Evolutionary conservation across 1,140 invertebrate genomes (phyloP).

Genomic region (Neelides sp.): DNA sequence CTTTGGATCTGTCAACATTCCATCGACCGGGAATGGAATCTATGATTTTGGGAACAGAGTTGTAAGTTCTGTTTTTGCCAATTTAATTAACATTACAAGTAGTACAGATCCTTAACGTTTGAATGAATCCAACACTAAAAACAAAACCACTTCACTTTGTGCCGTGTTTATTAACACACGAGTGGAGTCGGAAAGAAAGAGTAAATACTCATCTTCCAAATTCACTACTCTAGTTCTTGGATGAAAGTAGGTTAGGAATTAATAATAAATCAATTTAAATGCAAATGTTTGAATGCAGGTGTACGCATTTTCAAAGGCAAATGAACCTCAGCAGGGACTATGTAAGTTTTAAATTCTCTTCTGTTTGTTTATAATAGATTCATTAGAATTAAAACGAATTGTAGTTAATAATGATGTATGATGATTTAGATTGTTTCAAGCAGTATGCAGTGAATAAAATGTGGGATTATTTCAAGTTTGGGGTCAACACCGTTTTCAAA

Average conservation of each 20-base stretch:
- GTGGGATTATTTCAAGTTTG: constrained; percentile 29
- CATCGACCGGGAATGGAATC: constrained; percentile 25
- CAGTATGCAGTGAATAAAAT: constrained; percentile 31
- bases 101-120: too few relatives aligned
- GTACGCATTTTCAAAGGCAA: too few relatives aligned
- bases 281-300: constrained; percentile 1
- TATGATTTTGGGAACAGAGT: constrained; percentile 31
- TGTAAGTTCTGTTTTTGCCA: constrained; percentile 23
- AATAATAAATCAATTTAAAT: neutral
- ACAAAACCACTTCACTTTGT: too few relatives aligned
- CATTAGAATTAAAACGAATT: neutral
- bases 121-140: too few relatives aligned
- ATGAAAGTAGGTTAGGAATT: neutral
- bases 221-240: too few relatives aligned
- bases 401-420: neutral
- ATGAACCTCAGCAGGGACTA: constrained; percentile 29
- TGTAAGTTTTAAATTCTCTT: neutral
- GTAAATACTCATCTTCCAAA: too few relatives aligned
- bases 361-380: neutral
- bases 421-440: constrained; percentile 29
- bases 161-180: too few relatives aligned
- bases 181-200: too few relatives aligned
- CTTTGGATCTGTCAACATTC: constrained; percentile 24
- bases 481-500: constrained; percentile 28
- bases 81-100: too few relatives aligned